Percentiles rank a stretch among this genome's conserved stretches.
phyloP scores from a whole-genome alignment of 1,140 invertebrate genomes.

The Diabrotica virgifera region DNA sequence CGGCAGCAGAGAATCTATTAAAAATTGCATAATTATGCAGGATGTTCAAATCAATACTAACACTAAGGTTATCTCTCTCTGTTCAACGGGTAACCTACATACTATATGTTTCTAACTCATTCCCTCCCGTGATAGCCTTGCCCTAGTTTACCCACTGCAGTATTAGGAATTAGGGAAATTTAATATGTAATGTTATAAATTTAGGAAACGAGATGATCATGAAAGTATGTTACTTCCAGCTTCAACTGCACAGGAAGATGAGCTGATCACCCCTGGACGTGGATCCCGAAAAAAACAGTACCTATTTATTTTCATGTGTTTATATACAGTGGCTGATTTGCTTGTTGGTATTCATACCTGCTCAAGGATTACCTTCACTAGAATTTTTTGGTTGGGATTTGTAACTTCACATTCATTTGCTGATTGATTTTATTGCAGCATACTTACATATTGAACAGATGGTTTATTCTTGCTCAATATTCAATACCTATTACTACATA shows the following conservation, averaged over 20 bases:
- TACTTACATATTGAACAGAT: conserved; percentile 5
- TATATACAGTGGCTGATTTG: conserved; percentile 45
- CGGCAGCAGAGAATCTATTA: conserved; percentile 27
- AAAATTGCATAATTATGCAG: conserved; percentile 40
- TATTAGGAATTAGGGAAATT: conserved; percentile 34
- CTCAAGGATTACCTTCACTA: conserved; percentile 46
- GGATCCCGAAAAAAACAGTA: conserved; percentile 41
- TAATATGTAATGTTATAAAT: conserved; percentile 37
- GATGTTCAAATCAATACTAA: conserved; percentile 43
- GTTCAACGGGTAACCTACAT: conserved; percentile 35
- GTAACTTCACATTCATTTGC: conserved; percentile 35
- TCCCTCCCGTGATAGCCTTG: conserved; percentile 40
- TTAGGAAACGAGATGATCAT: conserved; percentile 40
- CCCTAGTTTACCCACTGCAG: conserved; percentile 42
- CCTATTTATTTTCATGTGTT: conserved; percentile 44
- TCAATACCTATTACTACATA: neutral
- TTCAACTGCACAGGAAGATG: conserved; percentile 36
- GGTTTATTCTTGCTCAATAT: neutral
- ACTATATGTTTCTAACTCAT: conserved; percentile 31
- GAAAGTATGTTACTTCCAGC: conserved; percentile 41
- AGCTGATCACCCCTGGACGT: conserved; percentile 29
- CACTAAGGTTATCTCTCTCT: conserved; percentile 42
- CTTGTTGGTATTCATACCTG: conserved; percentile 44
- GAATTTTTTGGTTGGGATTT: conserved; percentile 44
- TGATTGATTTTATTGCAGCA: conserved; percentile 4